phyloP scores from a whole-genome alignment of 2,797 vertebrate genomes.

The Myotis myotis region DNA sequence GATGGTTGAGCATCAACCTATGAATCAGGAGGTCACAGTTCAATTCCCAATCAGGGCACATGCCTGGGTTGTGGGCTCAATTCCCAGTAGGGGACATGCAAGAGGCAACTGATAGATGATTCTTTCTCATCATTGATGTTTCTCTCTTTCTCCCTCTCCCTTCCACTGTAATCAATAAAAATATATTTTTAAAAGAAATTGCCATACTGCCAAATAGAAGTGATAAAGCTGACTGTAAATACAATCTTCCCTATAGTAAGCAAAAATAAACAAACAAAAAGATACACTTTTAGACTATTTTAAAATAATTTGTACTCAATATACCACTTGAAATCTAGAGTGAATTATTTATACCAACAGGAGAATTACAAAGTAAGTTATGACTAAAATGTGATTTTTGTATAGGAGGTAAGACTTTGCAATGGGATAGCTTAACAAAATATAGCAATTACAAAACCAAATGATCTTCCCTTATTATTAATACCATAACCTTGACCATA shows the following conservation, averaged over 20 bases:
- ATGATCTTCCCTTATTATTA: neutral
- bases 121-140: no score
- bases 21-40: no score
- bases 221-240: neutral
- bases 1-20: no score
- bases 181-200: neutral
- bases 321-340: neutral
- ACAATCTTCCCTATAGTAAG: neutral
- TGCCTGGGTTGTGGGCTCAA: no score
- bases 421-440: slow-evolving; percentile 6
- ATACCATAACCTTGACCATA: neutral
- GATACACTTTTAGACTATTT: neutral
- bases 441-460: neutral
- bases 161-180: no score
- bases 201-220: neutral
- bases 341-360: neutral
- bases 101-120: no score
- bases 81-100: no score
- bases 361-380: neutral
- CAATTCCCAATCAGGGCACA: no score
- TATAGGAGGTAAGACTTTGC: neutral
- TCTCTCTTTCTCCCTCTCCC: no score
- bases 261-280: neutral
- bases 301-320: neutral
- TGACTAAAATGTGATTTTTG: slow-evolving; percentile 3